Base-by-base conservation (phyloP, 2,888 invertebrate genomes). In the Diarsia mendica region DNA sequence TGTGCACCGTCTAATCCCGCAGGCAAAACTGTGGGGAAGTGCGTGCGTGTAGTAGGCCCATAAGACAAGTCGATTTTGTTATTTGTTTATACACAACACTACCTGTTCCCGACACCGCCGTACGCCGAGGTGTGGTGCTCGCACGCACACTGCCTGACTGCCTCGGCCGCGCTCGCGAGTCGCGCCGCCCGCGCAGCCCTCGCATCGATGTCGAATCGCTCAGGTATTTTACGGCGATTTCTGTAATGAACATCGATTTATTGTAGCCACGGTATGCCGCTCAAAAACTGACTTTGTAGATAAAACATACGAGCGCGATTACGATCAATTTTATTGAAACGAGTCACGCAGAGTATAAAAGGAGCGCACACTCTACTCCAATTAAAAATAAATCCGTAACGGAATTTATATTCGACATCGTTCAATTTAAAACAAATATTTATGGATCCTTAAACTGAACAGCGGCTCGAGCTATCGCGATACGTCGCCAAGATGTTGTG, bases 41-140 rank as follows among this genome's bases (percentile, higher is more conserved):
- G n/a, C n/a, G n/a, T n/a, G n/a, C n/a, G n/a, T n/a, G n/a, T n/a
- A n/a, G n/a, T n/a, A n/a, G n/a, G n/a, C n/a, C n/a, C n/a, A n/a
- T n/a, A 95, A 96, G 95, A 96, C 96, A 95, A 95, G 94, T 95
- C 95, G 95, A 95, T 95, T 96, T 95, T 95, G 95, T 96, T 96
- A 96, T 96, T 96, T 96, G 96, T 96, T 96, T 96, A 96, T 94
- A 96, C 95, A 96, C 95, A 94, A 94, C 94, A 95, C 95, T 95
- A 96, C 96, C 96, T 95, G 96, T 94, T 94, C 91, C 89, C 85
- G 84, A 87, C 85, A 86, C 85, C 39, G 85, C 80, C 79, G 80
- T 81, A 71, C 74, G 81, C 65, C 39, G 87, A 87, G 87, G 88
- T 89, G 90, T 88, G 90, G 85, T 83, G 87, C 84, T 86, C 79